These are phyloP conservation scores for Peromyscus nudipes DNA, from an alignment of 2,797 vertebrate genomes.

Conservation along the genomic window DNA sequence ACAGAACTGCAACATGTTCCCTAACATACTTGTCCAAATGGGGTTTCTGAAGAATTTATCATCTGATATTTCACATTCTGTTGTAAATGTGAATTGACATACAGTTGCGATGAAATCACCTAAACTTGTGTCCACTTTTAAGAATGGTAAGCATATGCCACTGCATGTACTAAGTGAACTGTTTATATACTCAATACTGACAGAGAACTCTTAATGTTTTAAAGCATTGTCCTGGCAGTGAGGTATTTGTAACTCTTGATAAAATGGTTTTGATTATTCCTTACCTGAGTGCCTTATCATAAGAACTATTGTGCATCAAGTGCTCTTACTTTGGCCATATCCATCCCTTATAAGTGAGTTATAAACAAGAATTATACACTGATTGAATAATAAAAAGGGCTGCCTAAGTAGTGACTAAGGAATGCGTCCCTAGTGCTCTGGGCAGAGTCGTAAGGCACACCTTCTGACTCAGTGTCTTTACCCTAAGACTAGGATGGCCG, in stretches of 20 bases:
- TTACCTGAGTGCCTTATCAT: slow-evolving; percentile 67
- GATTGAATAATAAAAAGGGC: slow-evolving; percentile 83
- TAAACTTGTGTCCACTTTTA: slow-evolving; percentile 53
- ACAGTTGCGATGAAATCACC: slow-evolving; percentile 44
- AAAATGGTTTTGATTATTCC: slow-evolving; percentile 83
- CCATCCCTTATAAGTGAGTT: slow-evolving; percentile 78
- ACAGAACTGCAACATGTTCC: background rate
- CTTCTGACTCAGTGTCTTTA: slow-evolving; percentile 68
- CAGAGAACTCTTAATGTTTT: slow-evolving; percentile 83
- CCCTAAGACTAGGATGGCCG: background rate
- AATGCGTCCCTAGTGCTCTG: slow-evolving; percentile 66
- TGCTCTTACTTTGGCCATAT: slow-evolving; percentile 73
- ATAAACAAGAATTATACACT: slow-evolving; percentile 82
- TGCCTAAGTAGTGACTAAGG: slow-evolving; percentile 61
- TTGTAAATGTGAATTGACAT: slow-evolving; percentile 42
- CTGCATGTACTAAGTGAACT: slow-evolving; percentile 80
- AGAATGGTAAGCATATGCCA: slow-evolving; percentile 64
- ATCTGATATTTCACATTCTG: slow-evolving; percentile 48
- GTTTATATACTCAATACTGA: slow-evolving; percentile 77
- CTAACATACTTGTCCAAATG: background rate
- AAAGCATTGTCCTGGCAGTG: slow-evolving; percentile 71
- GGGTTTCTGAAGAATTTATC: background rate
- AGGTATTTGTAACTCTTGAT: slow-evolving; percentile 82
- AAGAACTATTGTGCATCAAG: slow-evolving; percentile 80
- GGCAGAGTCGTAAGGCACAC: slow-evolving; percentile 40